These are phyloP conservation scores for Noctua comes DNA, from an alignment of 2,888 invertebrate species.

Conservation along the genomic window DNA sequence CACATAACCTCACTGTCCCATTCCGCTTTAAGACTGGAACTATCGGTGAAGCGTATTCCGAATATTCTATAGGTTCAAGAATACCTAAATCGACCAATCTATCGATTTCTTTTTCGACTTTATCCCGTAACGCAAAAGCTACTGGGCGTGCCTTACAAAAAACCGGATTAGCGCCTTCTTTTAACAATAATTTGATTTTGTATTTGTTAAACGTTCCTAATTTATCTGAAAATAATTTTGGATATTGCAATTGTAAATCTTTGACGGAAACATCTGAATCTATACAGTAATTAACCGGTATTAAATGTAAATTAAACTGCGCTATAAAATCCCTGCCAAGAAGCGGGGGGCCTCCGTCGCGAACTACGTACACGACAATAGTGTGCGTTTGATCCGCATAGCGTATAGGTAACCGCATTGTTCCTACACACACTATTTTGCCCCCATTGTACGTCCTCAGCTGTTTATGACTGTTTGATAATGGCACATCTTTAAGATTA, in stretches of 20 bases:
- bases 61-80: background rate
- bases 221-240: background rate
- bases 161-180: slow-evolving; percentile 2
- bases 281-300: slow-evolving; percentile 5
- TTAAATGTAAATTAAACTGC: background rate
- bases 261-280: background rate
- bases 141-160: slow-evolving; percentile 8
- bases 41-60: slow-evolving; percentile 1
- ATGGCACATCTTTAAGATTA: slow-evolving; percentile 16
- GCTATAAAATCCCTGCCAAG: slow-evolving; percentile 19
- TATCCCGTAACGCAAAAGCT: background rate
- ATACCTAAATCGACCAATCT: slow-evolving; percentile 2
- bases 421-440: slow-evolving; percentile 3
- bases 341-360: background rate
- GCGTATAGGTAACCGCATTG: background rate
- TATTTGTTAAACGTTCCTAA: too few relatives aligned
- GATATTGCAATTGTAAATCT: background rate
- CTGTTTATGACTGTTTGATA: slow-evolving; percentile 8
- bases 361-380: background rate
- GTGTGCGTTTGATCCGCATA: slow-evolving; percentile 6
- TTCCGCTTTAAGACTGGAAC: slow-evolving; percentile 3
- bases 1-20: slow-evolving; percentile 9
- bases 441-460: slow-evolving; percentile 6
- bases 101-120: too few relatives aligned
- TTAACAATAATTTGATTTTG: background rate